A percentile compares a stretch with the other conserved stretches of the same genome.
phyloP scores from a whole-genome alignment of 2,888 invertebrate species.

The Dexiosoma caninum region DNA sequence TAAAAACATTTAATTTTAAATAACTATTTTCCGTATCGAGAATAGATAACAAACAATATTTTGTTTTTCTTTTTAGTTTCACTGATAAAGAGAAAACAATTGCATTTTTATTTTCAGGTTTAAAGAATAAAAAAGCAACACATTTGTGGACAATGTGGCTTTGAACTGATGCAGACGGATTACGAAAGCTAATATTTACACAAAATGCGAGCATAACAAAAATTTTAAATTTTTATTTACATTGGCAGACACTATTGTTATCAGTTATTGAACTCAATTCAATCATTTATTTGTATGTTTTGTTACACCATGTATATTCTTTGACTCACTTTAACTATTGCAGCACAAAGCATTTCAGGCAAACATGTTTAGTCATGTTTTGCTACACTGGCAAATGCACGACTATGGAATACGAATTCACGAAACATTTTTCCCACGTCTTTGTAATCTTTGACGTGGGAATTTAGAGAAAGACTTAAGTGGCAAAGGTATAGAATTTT shows the following conservation, averaged over 20 bases:
- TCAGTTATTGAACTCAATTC: constrained; percentile 55
- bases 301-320: neutral
- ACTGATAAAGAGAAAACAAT: constrained; percentile 11
- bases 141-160: constrained; percentile 28
- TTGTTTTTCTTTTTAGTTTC: too few relatives aligned
- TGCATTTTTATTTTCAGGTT: constrained; percentile 6
- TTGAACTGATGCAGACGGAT: constrained; percentile 11
- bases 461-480: too few relatives aligned
- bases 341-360: neutral
- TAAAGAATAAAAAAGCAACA: constrained; percentile 3
- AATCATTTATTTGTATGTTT: neutral
- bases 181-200: constrained; percentile 3
- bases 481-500: too few relatives aligned
- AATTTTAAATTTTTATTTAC: neutral
- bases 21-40: neutral
- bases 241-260: constrained; percentile 13
- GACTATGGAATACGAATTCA: too few relatives aligned
- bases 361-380: constrained; percentile 33
- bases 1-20: neutral
- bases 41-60: constrained; percentile 24
- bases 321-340: constrained; percentile 24
- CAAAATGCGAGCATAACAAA: neutral
- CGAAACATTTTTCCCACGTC: too few relatives aligned
- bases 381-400: too few relatives aligned
- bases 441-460: too few relatives aligned